phyloP scores from a whole-genome alignment of 2,797 vertebrate species.

The Eulemur coronatus region DNA sequence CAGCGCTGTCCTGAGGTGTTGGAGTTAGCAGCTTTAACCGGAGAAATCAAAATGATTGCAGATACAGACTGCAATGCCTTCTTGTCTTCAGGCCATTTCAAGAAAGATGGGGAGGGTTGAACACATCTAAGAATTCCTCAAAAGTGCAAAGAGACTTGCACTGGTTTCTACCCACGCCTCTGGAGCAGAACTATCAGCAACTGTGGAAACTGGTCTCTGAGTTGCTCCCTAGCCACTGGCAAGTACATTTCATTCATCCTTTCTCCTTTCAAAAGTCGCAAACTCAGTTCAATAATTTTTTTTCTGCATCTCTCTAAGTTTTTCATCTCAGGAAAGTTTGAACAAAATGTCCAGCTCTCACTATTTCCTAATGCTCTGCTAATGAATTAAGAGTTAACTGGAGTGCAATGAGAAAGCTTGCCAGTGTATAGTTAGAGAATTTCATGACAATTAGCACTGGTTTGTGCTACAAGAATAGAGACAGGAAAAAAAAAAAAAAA shows the following conservation, averaged over 20 bases:
- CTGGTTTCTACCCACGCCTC: not conserved
- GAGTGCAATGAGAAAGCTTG: conserved; percentile 66
- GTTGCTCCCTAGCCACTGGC: not conserved
- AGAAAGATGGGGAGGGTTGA: not conserved
- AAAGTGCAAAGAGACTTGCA: not conserved
- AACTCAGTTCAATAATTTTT: not conserved
- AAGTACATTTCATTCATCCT: not conserved
- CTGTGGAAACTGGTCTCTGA: not conserved
- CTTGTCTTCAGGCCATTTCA: not conserved
- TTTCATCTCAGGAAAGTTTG: not conserved
- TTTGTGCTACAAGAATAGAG: conserved; percentile 77
- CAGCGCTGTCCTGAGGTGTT: not conserved
- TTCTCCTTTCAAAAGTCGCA: not conserved
- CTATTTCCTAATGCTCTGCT: conserved; percentile 58
- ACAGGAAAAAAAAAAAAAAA: not conserved
- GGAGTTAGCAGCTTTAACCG: not conserved
- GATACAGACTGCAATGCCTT: not conserved
- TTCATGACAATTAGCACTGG: conserved; percentile 82
- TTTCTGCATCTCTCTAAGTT: not conserved
- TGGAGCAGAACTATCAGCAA: not conserved
- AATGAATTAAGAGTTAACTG: conserved; percentile 78
- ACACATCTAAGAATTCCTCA: conserved; percentile 42
- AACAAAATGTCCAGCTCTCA: conserved; percentile 67
- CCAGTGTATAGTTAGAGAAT: conserved; percentile 72
- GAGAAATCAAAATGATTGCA: not conserved